A percentile compares a stretch with the other conserved stretches of the same genome.
These are phyloP conservation scores for Sturnira hondurensis DNA, from an alignment of 2,113 vertebrate species.

Conservation along the genomic window DNA sequence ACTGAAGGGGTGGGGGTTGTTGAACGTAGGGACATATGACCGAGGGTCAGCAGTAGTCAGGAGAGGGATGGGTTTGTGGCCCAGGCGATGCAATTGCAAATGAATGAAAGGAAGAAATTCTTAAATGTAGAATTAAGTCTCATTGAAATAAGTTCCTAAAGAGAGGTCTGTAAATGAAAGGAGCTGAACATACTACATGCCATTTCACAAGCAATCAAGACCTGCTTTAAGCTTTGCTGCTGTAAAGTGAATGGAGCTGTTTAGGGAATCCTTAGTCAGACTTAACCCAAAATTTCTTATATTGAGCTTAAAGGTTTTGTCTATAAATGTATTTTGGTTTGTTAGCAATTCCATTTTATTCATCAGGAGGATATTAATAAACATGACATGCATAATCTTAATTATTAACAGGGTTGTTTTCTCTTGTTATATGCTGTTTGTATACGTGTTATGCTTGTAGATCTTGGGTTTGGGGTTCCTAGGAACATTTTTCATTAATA, in stretches of 20 bases:
- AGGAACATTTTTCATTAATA: background rate
- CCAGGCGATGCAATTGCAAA: background rate
- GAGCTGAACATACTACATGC: background rate
- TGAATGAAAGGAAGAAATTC: background rate
- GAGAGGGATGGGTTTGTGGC: background rate
- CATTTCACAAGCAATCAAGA: background rate
- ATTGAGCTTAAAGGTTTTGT: background rate
- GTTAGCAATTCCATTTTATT: background rate
- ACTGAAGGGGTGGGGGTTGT: background rate
- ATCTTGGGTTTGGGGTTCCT: background rate
- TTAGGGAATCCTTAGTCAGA: background rate
- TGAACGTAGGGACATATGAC: background rate
- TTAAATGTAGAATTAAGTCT: background rate
- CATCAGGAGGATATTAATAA: background rate
- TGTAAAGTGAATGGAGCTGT: background rate
- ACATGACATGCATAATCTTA: background rate
- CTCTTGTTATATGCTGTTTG: background rate
- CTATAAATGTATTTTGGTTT: constrained; percentile 6
- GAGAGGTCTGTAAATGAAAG: background rate
- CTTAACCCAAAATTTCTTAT: background rate
- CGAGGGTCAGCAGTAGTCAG: background rate
- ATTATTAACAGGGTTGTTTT: background rate
- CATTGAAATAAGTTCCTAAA: background rate
- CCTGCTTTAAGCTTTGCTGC: background rate
- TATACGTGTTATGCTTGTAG: background rate